A percentile compares a stretch with the other conserved stretches of the same genome.
Conservation (phyloP, 2,797 vertebrate species). For the Megalops cyprinoides region DNA sequence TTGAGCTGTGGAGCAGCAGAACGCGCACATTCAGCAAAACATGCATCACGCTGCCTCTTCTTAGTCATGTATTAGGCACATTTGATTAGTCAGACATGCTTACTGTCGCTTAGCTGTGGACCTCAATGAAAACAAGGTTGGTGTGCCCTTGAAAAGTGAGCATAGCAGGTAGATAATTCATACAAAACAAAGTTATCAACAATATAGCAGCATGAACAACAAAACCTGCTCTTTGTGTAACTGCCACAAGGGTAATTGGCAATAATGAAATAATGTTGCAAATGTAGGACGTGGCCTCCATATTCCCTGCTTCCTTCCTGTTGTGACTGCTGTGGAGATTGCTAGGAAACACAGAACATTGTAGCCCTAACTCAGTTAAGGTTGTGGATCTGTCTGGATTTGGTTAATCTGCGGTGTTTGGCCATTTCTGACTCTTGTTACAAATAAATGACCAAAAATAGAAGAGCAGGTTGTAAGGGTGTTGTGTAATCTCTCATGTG, state of each 20-base stretch:
- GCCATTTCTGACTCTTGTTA: neutral
- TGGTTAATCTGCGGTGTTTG: neutral
- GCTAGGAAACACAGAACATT: neutral
- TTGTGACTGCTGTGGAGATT: neutral
- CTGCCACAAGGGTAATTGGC: neutral
- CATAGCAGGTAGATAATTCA: neutral
- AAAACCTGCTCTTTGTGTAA: neutral
- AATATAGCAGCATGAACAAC: no score
- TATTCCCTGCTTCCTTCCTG: neutral
- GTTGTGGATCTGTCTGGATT: neutral
- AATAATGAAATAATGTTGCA: neutral
- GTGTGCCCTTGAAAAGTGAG: neutral
- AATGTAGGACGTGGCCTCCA: neutral
- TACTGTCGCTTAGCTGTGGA: neutral
- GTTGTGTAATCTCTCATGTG: neutral
- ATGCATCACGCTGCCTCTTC: neutral
- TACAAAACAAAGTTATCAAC: no score
- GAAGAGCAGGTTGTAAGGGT: neutral
- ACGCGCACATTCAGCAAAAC: conserved; percentile 4
- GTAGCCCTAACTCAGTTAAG: neutral
- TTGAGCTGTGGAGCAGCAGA: conserved; percentile 7
- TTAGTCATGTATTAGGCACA: conserved; percentile 13
- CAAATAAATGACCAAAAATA: neutral
- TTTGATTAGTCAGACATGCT: conserved; percentile 26
- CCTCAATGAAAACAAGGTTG: neutral